These are phyloP conservation scores for Yponomeuta plumbellus DNA, from an alignment of 2,888 invertebrate species.

Conservation along the genomic window DNA sequence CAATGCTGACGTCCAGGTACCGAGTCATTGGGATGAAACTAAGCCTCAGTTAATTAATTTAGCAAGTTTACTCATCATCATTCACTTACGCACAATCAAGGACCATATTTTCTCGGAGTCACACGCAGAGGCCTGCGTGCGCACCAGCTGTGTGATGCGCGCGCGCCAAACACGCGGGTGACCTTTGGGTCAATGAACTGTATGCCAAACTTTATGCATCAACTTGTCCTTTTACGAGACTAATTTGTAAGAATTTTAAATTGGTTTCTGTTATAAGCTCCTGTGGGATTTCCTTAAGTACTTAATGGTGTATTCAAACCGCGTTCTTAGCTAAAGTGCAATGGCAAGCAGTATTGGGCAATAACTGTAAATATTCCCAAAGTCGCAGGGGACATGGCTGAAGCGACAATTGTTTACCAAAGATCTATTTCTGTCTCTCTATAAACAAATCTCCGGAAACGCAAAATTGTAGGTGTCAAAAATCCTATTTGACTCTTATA, in stretches of 20 bases:
- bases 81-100: slow-evolving; percentile 17
- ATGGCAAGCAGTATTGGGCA: neutral
- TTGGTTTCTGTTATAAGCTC: neutral
- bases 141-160: slow-evolving; percentile 37
- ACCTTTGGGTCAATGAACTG: slow-evolving; percentile 50
- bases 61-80: too few relatives aligned
- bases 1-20: too few relatives aligned
- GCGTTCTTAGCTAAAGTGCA: slow-evolving; percentile 8
- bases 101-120: neutral
- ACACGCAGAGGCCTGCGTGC: neutral
- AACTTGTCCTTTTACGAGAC: neutral
- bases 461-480: slow-evolving; percentile 54
- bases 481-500: slow-evolving; percentile 48
- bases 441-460: slow-evolving; percentile 44
- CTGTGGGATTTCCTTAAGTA: neutral
- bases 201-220: slow-evolving; percentile 12
- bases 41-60: too few relatives aligned
- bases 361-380: slow-evolving; percentile 21
- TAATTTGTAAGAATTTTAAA: neutral
- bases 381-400: slow-evolving; percentile 22
- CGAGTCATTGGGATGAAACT: too few relatives aligned
- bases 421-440: slow-evolving; percentile 37
- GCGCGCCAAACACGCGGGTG: slow-evolving; percentile 36
- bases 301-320: neutral
- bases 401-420: slow-evolving; percentile 20